Evolutionary conservation across 1,140 invertebrate genomes (phyloP).

Genomic region (Heliconius congener): DNA sequence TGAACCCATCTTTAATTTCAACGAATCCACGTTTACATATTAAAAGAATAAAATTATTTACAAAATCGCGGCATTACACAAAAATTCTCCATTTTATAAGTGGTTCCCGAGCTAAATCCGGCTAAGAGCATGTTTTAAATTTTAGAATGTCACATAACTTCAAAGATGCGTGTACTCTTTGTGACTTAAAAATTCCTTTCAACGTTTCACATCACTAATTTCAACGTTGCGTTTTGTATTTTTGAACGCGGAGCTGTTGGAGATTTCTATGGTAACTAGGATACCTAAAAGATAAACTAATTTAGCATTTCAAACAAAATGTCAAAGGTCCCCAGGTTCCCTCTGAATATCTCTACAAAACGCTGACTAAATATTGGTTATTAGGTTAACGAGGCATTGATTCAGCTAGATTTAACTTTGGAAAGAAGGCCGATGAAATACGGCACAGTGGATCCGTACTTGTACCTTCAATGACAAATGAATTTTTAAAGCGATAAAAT

Average conservation of each 20-base stretch:
- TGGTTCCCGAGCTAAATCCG: background rate
- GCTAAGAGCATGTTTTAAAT: slow-evolving; percentile 20
- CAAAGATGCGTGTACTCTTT: slow-evolving; percentile 26
- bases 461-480: slow-evolving; percentile 30
- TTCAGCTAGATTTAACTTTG: slow-evolving; percentile 15
- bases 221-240: background rate
- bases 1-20: too few species aligned
- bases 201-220: slow-evolving; percentile 8
- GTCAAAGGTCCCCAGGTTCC: too few species aligned
- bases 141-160: slow-evolving; percentile 20
- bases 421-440: slow-evolving; percentile 20
- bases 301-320: background rate
- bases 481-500: slow-evolving; percentile 37
- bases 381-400: slow-evolving; percentile 1
- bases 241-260: background rate
- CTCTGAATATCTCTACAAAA: too few species aligned
- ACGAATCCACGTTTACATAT: background rate
- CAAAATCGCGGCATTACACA: background rate
- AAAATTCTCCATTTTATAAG: background rate
- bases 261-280: slow-evolving; percentile 4
- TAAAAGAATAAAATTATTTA: background rate
- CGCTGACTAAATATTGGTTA: too few species aligned
- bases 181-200: slow-evolving; percentile 21
- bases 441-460: slow-evolving; percentile 12
- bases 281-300: background rate